Conservation (phyloP, 1,140 invertebrate species). For the Ephestia elutella region DNA sequence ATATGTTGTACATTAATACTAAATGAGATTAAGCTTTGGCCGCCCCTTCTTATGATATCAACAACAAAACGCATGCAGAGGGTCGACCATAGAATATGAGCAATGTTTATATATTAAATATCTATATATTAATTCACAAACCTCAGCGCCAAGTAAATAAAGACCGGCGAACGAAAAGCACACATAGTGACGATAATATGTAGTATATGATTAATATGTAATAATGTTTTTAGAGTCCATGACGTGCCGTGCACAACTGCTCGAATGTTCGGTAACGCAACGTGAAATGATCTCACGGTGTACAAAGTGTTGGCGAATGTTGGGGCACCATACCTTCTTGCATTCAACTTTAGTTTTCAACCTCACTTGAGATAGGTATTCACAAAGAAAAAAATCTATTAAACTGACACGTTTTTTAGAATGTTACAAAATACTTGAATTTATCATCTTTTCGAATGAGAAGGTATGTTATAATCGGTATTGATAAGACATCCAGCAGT, state of each 20-base stretch:
- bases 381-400: no score
- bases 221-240: slow-evolving; percentile 28
- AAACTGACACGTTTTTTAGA: no score
- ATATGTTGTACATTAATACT: slow-evolving; percentile 65
- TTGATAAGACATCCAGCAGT: not conserved
- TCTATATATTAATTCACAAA: slow-evolving; percentile 15
- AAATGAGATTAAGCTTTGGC: slow-evolving; percentile 53
- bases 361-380: no score
- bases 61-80: slow-evolving; percentile 7
- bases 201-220: slow-evolving; percentile 17
- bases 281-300: not conserved
- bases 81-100: slow-evolving; percentile 15
- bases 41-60: slow-evolving; percentile 1
- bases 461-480: no score
- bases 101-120: slow-evolving; percentile 18
- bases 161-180: slow-evolving; percentile 25
- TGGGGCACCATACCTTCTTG: not conserved
- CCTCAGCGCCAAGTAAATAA: slow-evolving; percentile 14
- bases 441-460: no score
- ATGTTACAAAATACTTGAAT: no score
- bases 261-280: slow-evolving; percentile 18
- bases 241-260: slow-evolving; percentile 32
- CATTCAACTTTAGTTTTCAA: not conserved
- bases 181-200: slow-evolving; percentile 22
- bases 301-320: not conserved